Evolutionary conservation across 2,888 invertebrate genomes (phyloP), one percentile per base, ranked within the genome.

Genomic region (Dynastes tityus): DNA sequence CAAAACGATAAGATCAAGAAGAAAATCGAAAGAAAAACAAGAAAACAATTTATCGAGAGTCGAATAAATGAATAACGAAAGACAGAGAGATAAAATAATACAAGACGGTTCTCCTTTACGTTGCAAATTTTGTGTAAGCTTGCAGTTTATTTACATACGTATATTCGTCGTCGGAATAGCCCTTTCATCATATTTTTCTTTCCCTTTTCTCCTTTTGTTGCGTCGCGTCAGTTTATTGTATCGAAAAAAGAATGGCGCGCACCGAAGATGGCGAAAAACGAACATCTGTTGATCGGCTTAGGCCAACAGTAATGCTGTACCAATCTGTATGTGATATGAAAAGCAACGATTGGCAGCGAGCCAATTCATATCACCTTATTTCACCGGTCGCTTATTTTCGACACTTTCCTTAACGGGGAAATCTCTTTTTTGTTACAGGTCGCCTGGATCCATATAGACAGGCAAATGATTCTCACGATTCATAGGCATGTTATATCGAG

Each of bases 371-470:
- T 80, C 82, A 53, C 75, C 67, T 68, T 53, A 51, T 68, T 58
- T 27, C 61, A 53, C 53, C 53, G 58, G 37, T 55, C 16, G 71
- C 55, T 58, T 71, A 76, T 67, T 74, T n/a, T 55, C 74, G 40
- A 32, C 45, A 22, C 71, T 74, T 53, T 73, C 63, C 55, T 76
- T 67, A 76, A 76, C 58, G 76, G 76, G n/a, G 32, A 77, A 77
- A 32, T 45, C 45, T 75, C 49, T 64, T 65, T 75, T 64, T 63
- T 75, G 71, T 84, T 84, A 32, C 89, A 97, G 97, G 96, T 97
- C 85, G 97, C 97, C 81, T 97, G 97, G 97, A 95, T 97, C 85
- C 97, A 97, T 90, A 96, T 97, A 87, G 97, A 97, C 89, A 93
- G 97, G 73, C 96, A 97, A 90, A 97, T 97, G 95, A 95, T 97